Base-by-base conservation (phyloP, 2,113 vertebrate species). In the Siniperca chuatsi region DNA sequence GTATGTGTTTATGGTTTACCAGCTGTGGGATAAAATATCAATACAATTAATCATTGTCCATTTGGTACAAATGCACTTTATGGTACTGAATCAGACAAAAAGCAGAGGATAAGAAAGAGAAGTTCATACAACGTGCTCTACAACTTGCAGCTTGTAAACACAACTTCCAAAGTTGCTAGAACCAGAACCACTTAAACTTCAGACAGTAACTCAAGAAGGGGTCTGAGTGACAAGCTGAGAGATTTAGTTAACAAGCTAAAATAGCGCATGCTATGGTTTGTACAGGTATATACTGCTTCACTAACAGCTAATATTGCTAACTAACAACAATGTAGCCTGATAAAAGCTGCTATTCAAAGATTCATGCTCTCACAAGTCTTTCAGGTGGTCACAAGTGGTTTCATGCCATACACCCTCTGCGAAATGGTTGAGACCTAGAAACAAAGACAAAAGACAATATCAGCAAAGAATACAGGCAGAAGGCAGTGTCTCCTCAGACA, bases 401-500 rank as follows among this genome's bases (percentile, higher is more conserved):
- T 68, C 18, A 33, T 10, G 18, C 16, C 8, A 33, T 29, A 23
- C 25, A 13, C 8, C 5, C 7, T 35, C 20, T 44, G n/a, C n/a
- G 2, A 55, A 72, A 80, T 10, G 1, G 35, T 5, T 57, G 71
- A 50, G 52, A 40, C 23, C 20, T 1, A 4, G n/a, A 68, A 21
- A 50, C 6, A 58, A 58, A 58, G 4, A 20, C 9, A 33, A 60
- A 44, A 20, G 16, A n/a, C 16, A 69, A 3, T 16, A 71, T 29
- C 69, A 60, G 50, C 58, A 76, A 60, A 79, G 13, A 20, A 65
- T 37, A n/a, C 1, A 35, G 15, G 10, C 40, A 74, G 15, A 48
- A 62, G 12, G 60, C 61, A 78, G 29, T 1, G 1, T 62, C 23
- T 64, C 46, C 29, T 77, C 54, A 46, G 72, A 84, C 60, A 29